Base-by-base conservation (phyloP, 2,113 vertebrate genomes). In the Sinocyclocheilus rhinocerous region DNA sequence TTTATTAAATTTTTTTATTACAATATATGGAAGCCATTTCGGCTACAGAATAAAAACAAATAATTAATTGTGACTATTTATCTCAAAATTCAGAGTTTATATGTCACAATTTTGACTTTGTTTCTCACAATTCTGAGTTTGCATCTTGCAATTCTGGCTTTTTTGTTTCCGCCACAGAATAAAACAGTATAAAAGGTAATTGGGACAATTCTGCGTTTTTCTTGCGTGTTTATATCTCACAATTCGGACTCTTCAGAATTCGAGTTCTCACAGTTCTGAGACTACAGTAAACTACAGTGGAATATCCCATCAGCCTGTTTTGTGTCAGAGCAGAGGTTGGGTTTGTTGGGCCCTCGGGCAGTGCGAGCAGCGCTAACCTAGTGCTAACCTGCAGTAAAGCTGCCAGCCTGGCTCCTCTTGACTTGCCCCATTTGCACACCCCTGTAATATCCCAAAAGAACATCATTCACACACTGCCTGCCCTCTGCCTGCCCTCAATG, bases 381-480 rank as follows among this genome's bases (percentile, higher is more conserved):
- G 52, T 50, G 20, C 33, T 42, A 36, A 77, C 45, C 79, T 69
- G 36, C 70, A 76, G 79, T 88, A 76, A 85, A 83, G 75, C 55
- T 85, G 84, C 63, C 70, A 72, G 24, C 24, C 48, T 85, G 65
- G 59, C 78, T 88, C 4, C 33, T 79, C 29, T 78, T 11, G 16
- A 76, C 24, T 42, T 9, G 4, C 52, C 63, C 42, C 61, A 88
- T 83, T 42, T 77, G 33, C 8, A 24, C 55, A 24, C 42, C 78
- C 50, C 24, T 22, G 67, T 59, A 39, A 82, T 82, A 84, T 45
- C 50, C 73, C 85, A 50, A 48, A 81, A 45, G 39, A 84, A 67
- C 81, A 88, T 48, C 69, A 16, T 83, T 79, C 79, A 77, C 24
- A 69, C 69, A 76, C 48, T 55, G 39, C 42, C 65, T 84, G 77